A percentile compares a stretch with the other conserved stretches of the same genome.
Evolutionary conservation across 2,113 vertebrate species (phyloP).

Genomic region (Butastur rufipennis): DNA sequence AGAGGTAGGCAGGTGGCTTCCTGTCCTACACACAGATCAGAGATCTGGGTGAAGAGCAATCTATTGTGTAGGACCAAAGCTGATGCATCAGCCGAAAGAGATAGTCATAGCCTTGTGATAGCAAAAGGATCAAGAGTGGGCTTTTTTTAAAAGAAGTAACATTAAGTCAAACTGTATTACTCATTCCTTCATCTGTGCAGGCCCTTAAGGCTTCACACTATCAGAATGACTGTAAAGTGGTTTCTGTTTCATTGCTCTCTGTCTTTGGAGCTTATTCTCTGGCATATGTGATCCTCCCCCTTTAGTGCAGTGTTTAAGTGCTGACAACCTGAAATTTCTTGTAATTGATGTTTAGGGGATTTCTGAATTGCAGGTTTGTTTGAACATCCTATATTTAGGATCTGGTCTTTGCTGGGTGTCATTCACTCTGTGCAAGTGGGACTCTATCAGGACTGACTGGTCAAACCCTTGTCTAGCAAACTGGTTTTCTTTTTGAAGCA

Average conservation of each 20-base stretch:
- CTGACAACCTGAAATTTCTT: background rate
- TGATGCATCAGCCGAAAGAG: background rate
- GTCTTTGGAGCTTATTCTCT: background rate
- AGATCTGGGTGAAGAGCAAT: background rate
- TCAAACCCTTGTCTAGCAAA: background rate
- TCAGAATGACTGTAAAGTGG: background rate
- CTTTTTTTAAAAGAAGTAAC: background rate
- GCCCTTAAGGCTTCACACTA: background rate
- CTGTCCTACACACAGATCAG: background rate
- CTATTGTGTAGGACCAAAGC: background rate
- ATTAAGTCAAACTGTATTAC: background rate
- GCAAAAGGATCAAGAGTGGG: background rate
- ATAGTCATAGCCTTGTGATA: background rate
- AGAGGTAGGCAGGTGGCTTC: background rate
- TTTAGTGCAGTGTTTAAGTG: background rate
- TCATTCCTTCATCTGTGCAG: background rate
- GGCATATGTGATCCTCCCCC: background rate
- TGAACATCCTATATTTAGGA: background rate
- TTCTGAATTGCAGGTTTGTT: background rate
- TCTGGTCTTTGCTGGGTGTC: background rate
- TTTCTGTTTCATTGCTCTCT: background rate
- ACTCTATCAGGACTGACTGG: background rate
- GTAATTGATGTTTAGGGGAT: background rate
- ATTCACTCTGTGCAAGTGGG: background rate
- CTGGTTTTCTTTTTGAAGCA: background rate